phyloP scores from a whole-genome alignment of 2,888 invertebrate species.

The Adelphocoris suturalis region DNA sequence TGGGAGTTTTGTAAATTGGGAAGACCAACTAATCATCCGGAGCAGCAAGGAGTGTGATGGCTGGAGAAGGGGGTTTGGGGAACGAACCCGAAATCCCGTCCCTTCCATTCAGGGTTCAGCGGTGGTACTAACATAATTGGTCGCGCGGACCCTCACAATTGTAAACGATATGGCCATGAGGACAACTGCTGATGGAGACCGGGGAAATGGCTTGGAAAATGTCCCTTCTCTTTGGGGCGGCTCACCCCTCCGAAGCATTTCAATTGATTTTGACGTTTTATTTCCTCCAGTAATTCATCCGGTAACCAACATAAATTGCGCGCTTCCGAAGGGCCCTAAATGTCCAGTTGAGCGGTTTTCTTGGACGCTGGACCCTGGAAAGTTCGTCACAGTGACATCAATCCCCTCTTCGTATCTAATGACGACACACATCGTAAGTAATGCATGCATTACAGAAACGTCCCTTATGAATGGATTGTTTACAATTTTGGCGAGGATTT shows the following conservation, averaged over 20 bases:
- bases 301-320: conserved; percentile 32
- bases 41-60: background rate
- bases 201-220: conserved; percentile 53
- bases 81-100: background rate
- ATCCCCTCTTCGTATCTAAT: no score
- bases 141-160: conserved; percentile 19
- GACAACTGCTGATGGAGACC: conserved; percentile 52
- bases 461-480: no score
- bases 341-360: conserved; percentile 9
- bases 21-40: background rate
- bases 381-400: no score
- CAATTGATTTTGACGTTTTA: conserved; percentile 52
- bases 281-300: conserved; percentile 19
- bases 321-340: background rate
- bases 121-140: conserved; percentile 46
- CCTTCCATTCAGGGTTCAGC: conserved; percentile 3
- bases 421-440: no score
- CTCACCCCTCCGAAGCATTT: conserved; percentile 40
- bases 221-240: conserved; percentile 4
- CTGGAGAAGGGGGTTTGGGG: background rate
- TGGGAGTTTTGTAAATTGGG: background rate
- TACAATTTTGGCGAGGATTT: no score
- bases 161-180: background rate
- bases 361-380: background rate
- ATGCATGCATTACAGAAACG: no score